Evolutionary conservation across 1,140 invertebrate genomes (phyloP), one percentile per base, ranked within the genome.

Genomic region (Andricus grossulariae): DNA sequence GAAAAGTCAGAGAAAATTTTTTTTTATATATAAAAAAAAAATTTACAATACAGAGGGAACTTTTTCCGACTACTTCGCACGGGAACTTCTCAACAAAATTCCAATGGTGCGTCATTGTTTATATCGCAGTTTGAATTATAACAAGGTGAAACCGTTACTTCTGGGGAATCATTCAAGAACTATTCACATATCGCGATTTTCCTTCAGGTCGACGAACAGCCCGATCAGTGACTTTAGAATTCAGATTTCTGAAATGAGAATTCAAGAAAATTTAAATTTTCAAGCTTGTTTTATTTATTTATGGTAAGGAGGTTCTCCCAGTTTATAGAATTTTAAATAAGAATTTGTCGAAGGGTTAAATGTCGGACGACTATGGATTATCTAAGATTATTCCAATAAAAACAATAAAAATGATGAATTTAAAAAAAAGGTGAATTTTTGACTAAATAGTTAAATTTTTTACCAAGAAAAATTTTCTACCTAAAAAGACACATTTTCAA

Each of bases 41-140:
- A 25, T 25, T 25, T 25, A 25, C 25, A 3, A 25, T 25, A 25
- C 25, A 25, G 25, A 25, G 25, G 25, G 25, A 25, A 25, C 3
- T 25, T 32, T 32, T 39, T 15, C 21, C n/a, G 25, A 8, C 7
- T 10, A 25, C 6, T 32, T 15, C 21, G 57, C 11, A 32, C 11
- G 15, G 10, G 32, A 66, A 39, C 8, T 66, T 66, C 60, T 8
- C 60, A 45, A 66, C 6, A 8, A 66, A 66, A 66, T 66, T 66
- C 60, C 60, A 66, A 66, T 66, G 60, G 8, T 66, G 25, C 60
- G 60, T 66, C 60, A 66, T 66, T 66, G 60, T 66, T 66, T 66
- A 66, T 39, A 32, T 66, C 60, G 60, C 60, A 39, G 32, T 66
- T 66, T 66, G 60, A 66, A 66, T 66, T 66, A 66, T 66, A 66